phyloP scores from a whole-genome alignment of 2,797 vertebrate genomes.

The Acrossocheilus fasciatus region DNA sequence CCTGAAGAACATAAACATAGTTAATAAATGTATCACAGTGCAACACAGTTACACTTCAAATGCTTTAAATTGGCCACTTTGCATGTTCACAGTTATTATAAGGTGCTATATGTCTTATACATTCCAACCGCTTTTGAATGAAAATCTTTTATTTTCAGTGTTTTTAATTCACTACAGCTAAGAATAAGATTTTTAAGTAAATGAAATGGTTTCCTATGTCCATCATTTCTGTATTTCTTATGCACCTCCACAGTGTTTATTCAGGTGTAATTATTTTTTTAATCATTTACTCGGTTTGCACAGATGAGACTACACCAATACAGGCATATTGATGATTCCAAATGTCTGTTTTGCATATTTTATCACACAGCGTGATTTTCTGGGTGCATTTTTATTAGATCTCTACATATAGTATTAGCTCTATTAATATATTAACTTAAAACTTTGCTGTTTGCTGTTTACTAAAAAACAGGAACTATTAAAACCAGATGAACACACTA shows the following conservation, averaged over 20 bases:
- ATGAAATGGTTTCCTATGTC: neutral
- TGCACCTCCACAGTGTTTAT: slow-evolving; percentile 8
- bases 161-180: neutral
- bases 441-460: neutral
- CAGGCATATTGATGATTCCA: neutral
- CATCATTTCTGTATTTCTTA: neutral
- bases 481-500: slow-evolving; percentile 14
- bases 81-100: slow-evolving; percentile 15
- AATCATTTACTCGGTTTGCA: neutral
- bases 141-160: neutral
- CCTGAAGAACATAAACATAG: slow-evolving; percentile 4
- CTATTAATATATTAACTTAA: neutral
- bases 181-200: neutral
- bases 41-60: neutral
- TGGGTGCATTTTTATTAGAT: slow-evolving; percentile 9
- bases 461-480: neutral
- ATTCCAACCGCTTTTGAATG: neutral
- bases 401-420: neutral
- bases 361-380: neutral
- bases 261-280: slow-evolving; percentile 10
- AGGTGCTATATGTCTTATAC: neutral
- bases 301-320: slow-evolving; percentile 13
- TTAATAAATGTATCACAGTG: slow-evolving; percentile 12
- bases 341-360: slow-evolving; percentile 16
- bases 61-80: neutral